Evolutionary conservation across 2,888 invertebrate species (phyloP), one percentile per base, ranked within the genome.

Genomic region (Euplagia quadripunctaria): DNA sequence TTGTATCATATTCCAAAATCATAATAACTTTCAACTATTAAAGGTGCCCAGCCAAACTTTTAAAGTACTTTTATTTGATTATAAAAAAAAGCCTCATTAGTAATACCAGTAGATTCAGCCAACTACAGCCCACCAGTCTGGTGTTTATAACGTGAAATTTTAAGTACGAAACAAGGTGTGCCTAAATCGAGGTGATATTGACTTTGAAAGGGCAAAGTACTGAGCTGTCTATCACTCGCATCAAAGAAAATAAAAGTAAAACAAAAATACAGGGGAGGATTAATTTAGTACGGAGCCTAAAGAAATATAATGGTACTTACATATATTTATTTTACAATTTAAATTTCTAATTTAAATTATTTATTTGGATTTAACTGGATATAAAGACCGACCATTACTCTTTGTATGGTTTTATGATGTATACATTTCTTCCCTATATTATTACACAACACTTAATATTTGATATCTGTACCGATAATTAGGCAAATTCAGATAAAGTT

Each of bases 391-490:
- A 31, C 31, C 31, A 31, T 2, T 31, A 31, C 1, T 2, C 31
- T 31, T 31, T 31, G 31, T 31, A 31, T 31, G 31, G 31, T 31
- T 31, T 31, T 31, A 31, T 31, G 31, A 31, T n/a, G n/a, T n/a
- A n/a, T n/a, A n/a, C n/a, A n/a, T n/a, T n/a, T n/a, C n/a, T n/a
- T n/a, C n/a, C n/a, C n/a, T n/a, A n/a, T n/a, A n/a, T n/a, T n/a
- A n/a, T n/a, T n/a, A n/a, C n/a, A n/a, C n/a, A n/a, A n/a, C n/a
- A n/a, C n/a, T n/a, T n/a, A n/a, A 52, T 71, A 58, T 74, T 70
- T 70, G 71, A 51, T 81, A 71, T 71, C 67, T 49, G 6, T 49
- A 7, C 63, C 42, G 61, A 75, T 65, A 74, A 61, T 41, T 51
- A 46, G 14, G 64, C 43, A n/a, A 61, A 42, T 73, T 51, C n/a